Conservation (phyloP, 2,888 invertebrate genomes). For the Hoplodrina blanda region DNA sequence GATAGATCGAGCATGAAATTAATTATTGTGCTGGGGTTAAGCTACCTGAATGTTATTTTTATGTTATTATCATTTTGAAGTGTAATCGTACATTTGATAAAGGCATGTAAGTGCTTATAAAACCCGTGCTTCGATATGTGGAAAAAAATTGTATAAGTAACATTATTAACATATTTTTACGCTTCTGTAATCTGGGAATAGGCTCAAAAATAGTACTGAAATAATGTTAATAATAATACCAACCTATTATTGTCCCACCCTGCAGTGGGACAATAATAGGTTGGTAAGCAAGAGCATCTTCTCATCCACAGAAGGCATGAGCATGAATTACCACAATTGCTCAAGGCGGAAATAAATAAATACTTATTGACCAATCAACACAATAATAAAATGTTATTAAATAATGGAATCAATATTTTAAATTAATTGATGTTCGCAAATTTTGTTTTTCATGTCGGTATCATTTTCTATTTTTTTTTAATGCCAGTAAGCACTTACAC, state of each 20-base stretch:
- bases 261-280: no score
- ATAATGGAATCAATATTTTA: not conserved
- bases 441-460: not conserved
- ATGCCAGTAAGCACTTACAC: not conserved
- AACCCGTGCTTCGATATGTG: not conserved
- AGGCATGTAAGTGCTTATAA: conserved; percentile 14
- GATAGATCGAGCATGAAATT: conserved; percentile 69
- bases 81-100: conserved; percentile 16
- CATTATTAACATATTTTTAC: no score
- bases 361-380: not conserved
- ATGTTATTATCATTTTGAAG: conserved; percentile 30
- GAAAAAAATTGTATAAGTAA: not conserved
- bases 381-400: not conserved
- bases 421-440: no score
- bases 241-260: no score
- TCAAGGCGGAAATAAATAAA: no score
- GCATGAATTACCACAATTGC: no score
- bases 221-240: no score
- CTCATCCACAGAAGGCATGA: no score
- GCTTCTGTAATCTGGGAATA: no score
- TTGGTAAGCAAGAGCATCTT: no score
- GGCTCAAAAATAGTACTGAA: no score
- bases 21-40: conserved; percentile 60
- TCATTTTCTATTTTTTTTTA: not conserved
- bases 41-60: conserved; percentile 58